phyloP scores from a whole-genome alignment of 2,888 invertebrate species.

The Aspidiotus destructor region DNA sequence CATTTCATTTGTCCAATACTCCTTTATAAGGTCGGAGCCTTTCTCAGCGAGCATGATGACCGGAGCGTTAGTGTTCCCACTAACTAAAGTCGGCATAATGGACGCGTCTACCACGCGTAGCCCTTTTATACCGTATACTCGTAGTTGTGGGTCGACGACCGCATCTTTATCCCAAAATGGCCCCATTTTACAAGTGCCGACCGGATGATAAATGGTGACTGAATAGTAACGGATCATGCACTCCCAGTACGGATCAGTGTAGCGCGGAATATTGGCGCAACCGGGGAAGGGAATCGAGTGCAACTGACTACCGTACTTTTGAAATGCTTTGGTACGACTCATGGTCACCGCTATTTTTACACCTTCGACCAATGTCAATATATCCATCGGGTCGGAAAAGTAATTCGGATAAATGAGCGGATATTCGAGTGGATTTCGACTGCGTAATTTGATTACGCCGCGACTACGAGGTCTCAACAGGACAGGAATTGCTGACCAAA shows the following conservation, averaged over 20 bases:
- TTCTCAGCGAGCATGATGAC: constrained; percentile 86
- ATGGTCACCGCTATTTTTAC: constrained; percentile 72
- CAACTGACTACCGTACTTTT: constrained; percentile 59
- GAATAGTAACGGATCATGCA: constrained; percentile 77
- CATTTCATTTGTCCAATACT: constrained; percentile 51
- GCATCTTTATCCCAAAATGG: constrained; percentile 75
- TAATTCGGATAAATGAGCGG: constrained; percentile 90
- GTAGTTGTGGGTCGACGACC: constrained; percentile 68
- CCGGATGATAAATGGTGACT: constrained; percentile 75
- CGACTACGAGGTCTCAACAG: constrained; percentile 67
- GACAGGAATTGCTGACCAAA: constrained; percentile 68
- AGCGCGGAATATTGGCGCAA: constrained; percentile 57
- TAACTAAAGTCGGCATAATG: constrained; percentile 75
- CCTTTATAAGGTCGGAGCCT: constrained; percentile 76
- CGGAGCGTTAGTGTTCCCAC: constrained; percentile 78
- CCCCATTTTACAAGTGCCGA: constrained; percentile 83
- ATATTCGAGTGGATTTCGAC: constrained; percentile 73
- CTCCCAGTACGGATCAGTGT: constrained; percentile 72
- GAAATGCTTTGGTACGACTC: constrained; percentile 68
- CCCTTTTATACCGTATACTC: constrained; percentile 69
- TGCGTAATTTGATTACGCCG: constrained; percentile 70
- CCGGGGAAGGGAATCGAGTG: constrained; percentile 64
- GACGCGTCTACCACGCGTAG: constrained; percentile 74
- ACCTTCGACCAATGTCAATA: constrained; percentile 70
- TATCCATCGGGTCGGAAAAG: constrained; percentile 66